Conservation (phyloP, 2,113 vertebrate species). For the Calonectris borealis region DNA sequence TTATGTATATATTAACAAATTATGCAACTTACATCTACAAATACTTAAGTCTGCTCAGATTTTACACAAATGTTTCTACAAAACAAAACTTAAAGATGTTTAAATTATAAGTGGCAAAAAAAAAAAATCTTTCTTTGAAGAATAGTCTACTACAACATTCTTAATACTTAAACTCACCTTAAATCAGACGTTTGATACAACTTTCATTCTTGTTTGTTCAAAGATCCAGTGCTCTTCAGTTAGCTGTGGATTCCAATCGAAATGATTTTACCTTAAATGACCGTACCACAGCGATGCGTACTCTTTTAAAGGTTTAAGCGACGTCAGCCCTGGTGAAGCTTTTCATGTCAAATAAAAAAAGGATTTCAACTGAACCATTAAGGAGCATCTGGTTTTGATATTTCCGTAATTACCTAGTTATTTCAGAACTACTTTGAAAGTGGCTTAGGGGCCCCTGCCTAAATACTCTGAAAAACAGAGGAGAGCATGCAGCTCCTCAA, state of each 20-base stretch:
- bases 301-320: background rate
- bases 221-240: background rate
- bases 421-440: background rate
- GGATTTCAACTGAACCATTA: background rate
- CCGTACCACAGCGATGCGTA: fast-evolving
- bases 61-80: background rate
- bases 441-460: background rate
- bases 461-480: background rate
- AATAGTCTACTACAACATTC: fast-evolving
- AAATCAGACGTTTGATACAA: background rate
- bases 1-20: fast-evolving
- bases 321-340: background rate
- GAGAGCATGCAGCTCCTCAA: background rate
- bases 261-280: background rate
- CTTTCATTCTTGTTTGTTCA: background rate
- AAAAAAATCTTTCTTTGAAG: background rate
- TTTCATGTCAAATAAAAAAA: background rate
- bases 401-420: background rate
- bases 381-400: background rate
- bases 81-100: background rate
- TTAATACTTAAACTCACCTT: background rate
- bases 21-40: background rate
- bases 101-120: background rate
- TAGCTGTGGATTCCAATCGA: fast-evolving
- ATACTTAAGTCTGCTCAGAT: background rate